phyloP scores from a whole-genome alignment of 2,888 invertebrate genomes.

The Agonopterix alstromeriana region DNA sequence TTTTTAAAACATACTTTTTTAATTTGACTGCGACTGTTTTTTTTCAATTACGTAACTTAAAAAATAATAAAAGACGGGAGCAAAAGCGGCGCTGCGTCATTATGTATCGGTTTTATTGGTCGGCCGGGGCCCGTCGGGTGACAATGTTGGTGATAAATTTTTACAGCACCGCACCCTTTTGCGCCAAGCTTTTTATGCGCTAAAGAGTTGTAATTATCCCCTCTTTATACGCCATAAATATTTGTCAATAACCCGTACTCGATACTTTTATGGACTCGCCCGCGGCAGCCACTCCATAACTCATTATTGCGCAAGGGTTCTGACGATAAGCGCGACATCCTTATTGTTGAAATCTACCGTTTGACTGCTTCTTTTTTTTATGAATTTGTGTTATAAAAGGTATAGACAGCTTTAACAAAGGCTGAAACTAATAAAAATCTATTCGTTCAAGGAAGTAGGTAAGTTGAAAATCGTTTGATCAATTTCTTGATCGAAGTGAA shows the following conservation, averaged over 20 bases:
- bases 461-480: too few species aligned
- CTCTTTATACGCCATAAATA: constrained; percentile 74
- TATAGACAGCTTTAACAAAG: too few species aligned
- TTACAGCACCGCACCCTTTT: constrained; percentile 66
- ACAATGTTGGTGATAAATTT: constrained; percentile 65
- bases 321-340: constrained; percentile 43
- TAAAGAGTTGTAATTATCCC: constrained; percentile 76
- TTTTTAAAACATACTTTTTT: too few species aligned
- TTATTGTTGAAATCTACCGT: constrained; percentile 26
- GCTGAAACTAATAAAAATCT: too few species aligned
- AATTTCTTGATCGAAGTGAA: too few species aligned
- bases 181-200: constrained; percentile 62
- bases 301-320: constrained; percentile 64
- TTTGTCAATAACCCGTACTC: constrained; percentile 73
- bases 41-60: background rate
- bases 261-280: constrained; percentile 69
- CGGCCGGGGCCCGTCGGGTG: constrained; percentile 33
- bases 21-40: background rate
- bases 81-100: constrained; percentile 1
- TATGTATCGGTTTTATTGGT: constrained; percentile 7
- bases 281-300: constrained; percentile 64
- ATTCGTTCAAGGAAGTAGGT: too few species aligned
- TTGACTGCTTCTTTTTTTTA: constrained; percentile 5
- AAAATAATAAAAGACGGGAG: constrained; percentile 1
- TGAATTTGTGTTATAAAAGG: too few species aligned